Base-by-base conservation (phyloP, 2,797 vertebrate species). In the Bufotes viridis region DNA sequence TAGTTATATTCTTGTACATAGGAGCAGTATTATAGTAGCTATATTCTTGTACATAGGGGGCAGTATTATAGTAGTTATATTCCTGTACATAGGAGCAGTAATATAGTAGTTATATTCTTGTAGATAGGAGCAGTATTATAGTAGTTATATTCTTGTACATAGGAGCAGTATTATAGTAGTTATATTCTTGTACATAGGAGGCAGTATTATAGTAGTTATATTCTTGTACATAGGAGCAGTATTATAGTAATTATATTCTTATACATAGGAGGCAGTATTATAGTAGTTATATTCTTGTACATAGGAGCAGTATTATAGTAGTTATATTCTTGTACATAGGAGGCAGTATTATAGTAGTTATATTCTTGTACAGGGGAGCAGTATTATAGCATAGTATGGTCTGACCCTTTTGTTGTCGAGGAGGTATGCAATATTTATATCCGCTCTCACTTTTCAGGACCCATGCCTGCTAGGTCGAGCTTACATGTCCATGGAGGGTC, bases 1-100 rank as follows among this genome's bases (percentile, higher is more conserved):
- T 70, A 70, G 67, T 70, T 70, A 70, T 70, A 70, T 70, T 70
- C 67, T 70, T 70, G 67, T 70, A 70, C 15, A 70, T 70, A 70
- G 26, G 67, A 18, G 67, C 26, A 34, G 67, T 70, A 70, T 70
- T 70, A 70, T 69, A 69, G 24, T 69, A 69, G 65, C 29, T 29
- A 69, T 69, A 63, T 63, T 63, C 60, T 22, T 22, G 60, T 63
- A 63, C 60, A 20, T 63, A 63, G 60, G 60, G 60, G 10, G 60
- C 20, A 63, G 60, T 63, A 63, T 63, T 63, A 63, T 63, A 63
- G 60, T 63, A 63, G 60, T 20, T 26, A 15, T 69, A 69, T 29
- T 69, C 12, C 17, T 69, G 67, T 63, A 63, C 60, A 63, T 63
- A 63, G 20, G 60, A 10, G 60, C 18, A 22, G 60, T 63, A 63